These are phyloP conservation scores for Cataglyphis albicans DNA, from an alignment of 2,888 invertebrate species.

Conservation along the genomic window DNA sequence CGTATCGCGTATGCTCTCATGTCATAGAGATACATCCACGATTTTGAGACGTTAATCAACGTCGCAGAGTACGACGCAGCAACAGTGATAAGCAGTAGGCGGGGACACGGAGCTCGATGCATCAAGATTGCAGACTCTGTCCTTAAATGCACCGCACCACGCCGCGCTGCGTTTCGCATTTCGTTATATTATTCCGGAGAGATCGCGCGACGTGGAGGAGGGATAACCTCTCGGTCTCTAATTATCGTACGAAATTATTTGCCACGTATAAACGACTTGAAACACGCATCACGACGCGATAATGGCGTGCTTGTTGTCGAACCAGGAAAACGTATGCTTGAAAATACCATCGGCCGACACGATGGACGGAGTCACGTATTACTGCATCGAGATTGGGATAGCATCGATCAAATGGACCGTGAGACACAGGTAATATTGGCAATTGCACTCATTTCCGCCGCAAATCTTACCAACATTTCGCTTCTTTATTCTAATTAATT, in stretches of 20 bases:
- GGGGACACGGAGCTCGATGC: neutral
- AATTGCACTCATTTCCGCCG: neutral
- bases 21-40: neutral
- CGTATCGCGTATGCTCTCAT: constrained; percentile 29
- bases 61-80: neutral
- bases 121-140: neutral
- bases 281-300: constrained; percentile 51
- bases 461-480: neutral
- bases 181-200: neutral
- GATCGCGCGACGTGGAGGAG: constrained; percentile 9
- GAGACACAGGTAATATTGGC: constrained; percentile 88
- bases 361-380: constrained; percentile 90
- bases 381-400: constrained; percentile 90
- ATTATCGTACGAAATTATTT: constrained; percentile 22
- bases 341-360: constrained; percentile 89
- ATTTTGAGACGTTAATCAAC: neutral
- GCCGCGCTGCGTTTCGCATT: no score
- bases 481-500: neutral
- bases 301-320: constrained; percentile 92
- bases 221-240: constrained; percentile 63
- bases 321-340: constrained; percentile 90
- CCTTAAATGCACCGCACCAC: constrained; percentile 7
- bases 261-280: constrained; percentile 44
- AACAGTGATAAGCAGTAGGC: constrained; percentile 40
- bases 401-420: constrained; percentile 93